Evolutionary conservation across 2,888 invertebrate genomes (phyloP).

Genomic region (Gastracanthus pulcherrimus): DNA sequence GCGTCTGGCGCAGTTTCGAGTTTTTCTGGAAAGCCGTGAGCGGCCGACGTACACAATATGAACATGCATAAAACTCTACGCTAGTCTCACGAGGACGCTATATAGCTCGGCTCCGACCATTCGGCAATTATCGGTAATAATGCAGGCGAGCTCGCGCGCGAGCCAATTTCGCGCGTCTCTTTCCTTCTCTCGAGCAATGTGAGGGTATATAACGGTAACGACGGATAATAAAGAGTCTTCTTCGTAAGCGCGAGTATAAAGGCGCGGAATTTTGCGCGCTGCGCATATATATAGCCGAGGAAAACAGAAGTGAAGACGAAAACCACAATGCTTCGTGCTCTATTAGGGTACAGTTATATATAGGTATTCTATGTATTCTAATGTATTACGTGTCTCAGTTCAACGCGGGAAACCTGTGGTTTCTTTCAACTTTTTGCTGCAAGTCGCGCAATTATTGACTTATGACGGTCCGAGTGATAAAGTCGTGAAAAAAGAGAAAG

Average conservation of each 20-base stretch:
- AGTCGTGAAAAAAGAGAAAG: neutral
- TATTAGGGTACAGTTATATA: slow-evolving; percentile 8
- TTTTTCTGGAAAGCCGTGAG: slow-evolving; percentile 2
- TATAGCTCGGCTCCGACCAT: slow-evolving; percentile 22
- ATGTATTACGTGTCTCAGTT: slow-evolving; percentile 23
- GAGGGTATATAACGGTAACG: slow-evolving; percentile 54
- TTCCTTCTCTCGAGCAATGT: neutral
- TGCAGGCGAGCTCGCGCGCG: slow-evolving; percentile 51
- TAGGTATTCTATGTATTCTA: neutral
- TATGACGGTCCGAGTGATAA: neutral
- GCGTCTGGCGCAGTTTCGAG: slow-evolving; percentile 7
- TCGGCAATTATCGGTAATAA: slow-evolving; percentile 63
- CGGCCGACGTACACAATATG: neutral
- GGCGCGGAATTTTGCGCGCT: neutral
- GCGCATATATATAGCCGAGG: neutral
- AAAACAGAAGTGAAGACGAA: neutral
- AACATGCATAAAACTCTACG: neutral
- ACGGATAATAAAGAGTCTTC: slow-evolving; percentile 12
- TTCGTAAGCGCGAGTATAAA: neutral
- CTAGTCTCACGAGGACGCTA: neutral
- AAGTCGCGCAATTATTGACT: neutral
- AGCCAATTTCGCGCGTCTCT: neutral
- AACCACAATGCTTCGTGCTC: too few relatives aligned
- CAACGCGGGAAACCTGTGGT: neutral
- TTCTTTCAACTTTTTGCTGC: neutral